These are phyloP conservation scores for Quadriops clusia DNA, from an alignment of 2,888 invertebrate species.

Conservation along the genomic window DNA sequence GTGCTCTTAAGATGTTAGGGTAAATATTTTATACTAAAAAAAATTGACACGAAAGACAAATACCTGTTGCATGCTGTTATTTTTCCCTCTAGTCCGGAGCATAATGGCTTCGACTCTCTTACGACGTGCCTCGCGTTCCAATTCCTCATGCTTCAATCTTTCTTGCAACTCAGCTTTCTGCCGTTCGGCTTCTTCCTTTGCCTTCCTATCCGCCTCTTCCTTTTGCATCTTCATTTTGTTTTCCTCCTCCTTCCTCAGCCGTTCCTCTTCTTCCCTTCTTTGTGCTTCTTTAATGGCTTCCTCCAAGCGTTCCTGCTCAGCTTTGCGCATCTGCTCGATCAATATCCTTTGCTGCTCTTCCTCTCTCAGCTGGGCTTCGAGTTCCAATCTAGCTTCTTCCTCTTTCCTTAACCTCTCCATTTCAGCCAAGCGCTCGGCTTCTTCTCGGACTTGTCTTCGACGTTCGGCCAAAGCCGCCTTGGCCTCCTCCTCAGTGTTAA, in stretches of 20 bases:
- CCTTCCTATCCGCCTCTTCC: slow-evolving; percentile 67
- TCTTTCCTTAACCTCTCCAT: slow-evolving; percentile 62
- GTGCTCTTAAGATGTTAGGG: no score
- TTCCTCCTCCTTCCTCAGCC: slow-evolving; percentile 54
- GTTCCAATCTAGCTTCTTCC: slow-evolving; percentile 60
- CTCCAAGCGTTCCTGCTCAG: slow-evolving; percentile 76
- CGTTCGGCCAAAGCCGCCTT: slow-evolving; percentile 89
- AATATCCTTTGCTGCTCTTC: slow-evolving; percentile 73
- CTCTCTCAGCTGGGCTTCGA: slow-evolving; percentile 59
- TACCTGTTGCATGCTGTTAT: no score
- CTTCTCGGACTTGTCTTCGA: slow-evolving; percentile 75
- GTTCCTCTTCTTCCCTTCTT: slow-evolving; percentile 68
- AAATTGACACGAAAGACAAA: no score
- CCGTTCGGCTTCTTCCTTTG: slow-evolving; percentile 77
- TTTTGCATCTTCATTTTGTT: slow-evolving; percentile 51
- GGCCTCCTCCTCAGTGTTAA: slow-evolving; percentile 85
- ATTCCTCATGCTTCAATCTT: slow-evolving; percentile 72
- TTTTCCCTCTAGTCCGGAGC: slow-evolving; percentile 65
- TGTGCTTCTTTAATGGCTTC: slow-evolving; percentile 60
- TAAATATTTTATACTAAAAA: no score
- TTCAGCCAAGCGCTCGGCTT: slow-evolving; percentile 84
- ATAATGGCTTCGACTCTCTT: slow-evolving; percentile 89
- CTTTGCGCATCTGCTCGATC: slow-evolving; percentile 65
- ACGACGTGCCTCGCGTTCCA: slow-evolving; percentile 75
- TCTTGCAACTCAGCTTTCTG: slow-evolving; percentile 74